Base-by-base conservation (phyloP, 1,140 invertebrate genomes). In the Penaeus japonicus region DNA sequence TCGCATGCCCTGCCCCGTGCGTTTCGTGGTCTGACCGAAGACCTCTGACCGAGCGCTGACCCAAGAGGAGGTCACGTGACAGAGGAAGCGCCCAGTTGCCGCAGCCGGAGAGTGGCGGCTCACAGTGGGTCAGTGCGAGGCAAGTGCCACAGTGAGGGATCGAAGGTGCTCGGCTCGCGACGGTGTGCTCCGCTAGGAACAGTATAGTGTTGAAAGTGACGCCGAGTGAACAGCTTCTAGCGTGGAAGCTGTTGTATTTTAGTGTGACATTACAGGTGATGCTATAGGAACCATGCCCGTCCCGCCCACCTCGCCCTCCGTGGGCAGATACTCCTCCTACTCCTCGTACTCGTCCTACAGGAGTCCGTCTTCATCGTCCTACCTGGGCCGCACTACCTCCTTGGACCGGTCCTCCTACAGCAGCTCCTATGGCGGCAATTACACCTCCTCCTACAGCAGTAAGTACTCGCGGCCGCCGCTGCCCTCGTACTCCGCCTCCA, bases 371-470 rank as follows among this genome's bases (percentile, higher is more conserved):
- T 70, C 85, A 27, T 84, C 84, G 32, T 87, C 85, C 20, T 90
- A 87, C 24, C 73, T 87, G n/a, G 81, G 85, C 15, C 89, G 89
- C 54, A 90, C 89, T 77, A 84, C 89, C 1, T 90, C 89, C 32
- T 70, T 87, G 22, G 89, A 90, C 73, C 81, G 89, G 39, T 87
- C 89, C 47, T 32, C 83, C 32, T 90, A 87, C 77, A 85, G n/a
- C 53, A 83, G 79, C 62, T 27, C 62, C 39, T 47, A 65, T 70
- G 57, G 24, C 70, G 22, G 62, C 59, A 54, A 59, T 47, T 89
- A 89, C 84, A 62, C 47, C 55, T 70, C 55, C 30, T 39, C 22
- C 54, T 82, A 57, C 39, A 70, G 53, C n/a, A 84, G 80, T 27
- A 87, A 86, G 70, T 82, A 81, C 47, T 54, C 89, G 53, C 81